Evolutionary conservation across 2,797 vertebrate species (phyloP).

Genomic region (Hypotaenidia philippensis): DNA sequence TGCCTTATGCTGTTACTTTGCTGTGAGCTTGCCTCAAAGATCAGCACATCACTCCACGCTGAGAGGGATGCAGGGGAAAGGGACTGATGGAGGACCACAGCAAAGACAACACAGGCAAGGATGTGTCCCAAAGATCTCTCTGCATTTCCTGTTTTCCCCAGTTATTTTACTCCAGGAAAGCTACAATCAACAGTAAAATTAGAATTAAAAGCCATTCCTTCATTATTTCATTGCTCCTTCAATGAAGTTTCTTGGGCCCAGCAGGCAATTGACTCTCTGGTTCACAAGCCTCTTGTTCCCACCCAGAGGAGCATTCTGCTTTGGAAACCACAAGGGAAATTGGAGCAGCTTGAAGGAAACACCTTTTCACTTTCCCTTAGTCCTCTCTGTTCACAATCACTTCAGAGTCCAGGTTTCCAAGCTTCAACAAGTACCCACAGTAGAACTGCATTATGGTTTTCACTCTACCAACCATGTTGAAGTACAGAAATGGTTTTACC

Average conservation of each 20-base stretch:
- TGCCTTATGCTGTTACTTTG: background rate
- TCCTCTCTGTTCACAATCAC: background rate
- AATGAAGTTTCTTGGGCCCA: background rate
- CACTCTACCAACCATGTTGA: background rate
- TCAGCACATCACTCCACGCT: background rate
- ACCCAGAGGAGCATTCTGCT: background rate
- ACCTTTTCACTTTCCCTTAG: background rate
- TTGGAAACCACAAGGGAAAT: background rate
- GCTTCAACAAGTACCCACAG: background rate
- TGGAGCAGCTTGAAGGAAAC: background rate
- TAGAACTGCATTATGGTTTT: background rate
- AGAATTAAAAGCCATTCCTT: background rate
- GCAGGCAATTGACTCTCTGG: background rate
- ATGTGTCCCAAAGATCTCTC: background rate
- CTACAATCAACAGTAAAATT: background rate
- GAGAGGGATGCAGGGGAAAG: background rate
- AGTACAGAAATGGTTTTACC: conserved; percentile 75
- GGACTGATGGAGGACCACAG: background rate
- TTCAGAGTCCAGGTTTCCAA: background rate
- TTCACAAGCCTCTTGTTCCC: background rate
- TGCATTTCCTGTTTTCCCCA: background rate
- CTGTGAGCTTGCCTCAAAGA: background rate
- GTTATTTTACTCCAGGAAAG: background rate
- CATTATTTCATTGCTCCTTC: background rate
- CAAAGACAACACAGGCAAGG: background rate